Percentiles rank a stretch among this genome's conserved stretches.
phyloP scores from a whole-genome alignment of 2,888 invertebrate genomes.

The Coelopa pilipes region DNA sequence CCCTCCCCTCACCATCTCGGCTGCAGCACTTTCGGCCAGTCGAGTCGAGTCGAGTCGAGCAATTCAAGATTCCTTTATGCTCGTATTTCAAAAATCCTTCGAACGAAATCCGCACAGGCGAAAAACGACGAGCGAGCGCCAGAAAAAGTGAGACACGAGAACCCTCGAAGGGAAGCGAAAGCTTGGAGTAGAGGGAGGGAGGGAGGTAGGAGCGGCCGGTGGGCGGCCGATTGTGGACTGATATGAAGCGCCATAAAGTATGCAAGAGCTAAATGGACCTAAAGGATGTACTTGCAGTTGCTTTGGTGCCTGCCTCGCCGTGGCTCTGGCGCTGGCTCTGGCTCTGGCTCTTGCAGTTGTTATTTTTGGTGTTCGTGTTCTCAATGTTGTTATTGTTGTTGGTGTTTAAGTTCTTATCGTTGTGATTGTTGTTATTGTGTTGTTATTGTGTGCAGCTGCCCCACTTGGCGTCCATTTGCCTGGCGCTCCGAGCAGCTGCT shows the following conservation, averaged over 20 bases:
- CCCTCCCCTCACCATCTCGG: not conserved
- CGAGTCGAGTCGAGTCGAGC: too few species aligned
- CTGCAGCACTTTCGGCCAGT: not conserved
- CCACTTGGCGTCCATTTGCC: not conserved
- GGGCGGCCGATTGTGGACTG: too few species aligned
- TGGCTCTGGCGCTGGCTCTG: not conserved
- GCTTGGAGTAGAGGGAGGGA: not conserved
- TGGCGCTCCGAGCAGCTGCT: not conserved
- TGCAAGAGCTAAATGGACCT: slow-evolving; percentile 41
- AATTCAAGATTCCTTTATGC: slow-evolving; percentile 21
- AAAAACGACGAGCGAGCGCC: slow-evolving; percentile 5
- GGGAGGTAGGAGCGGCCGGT: too few species aligned
- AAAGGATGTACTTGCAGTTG: slow-evolving; percentile 29
- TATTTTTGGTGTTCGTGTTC: not conserved
- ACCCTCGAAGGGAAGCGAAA: not conserved
- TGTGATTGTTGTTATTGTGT: not conserved
- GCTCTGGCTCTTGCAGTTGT: not conserved
- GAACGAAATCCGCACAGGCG: not conserved
- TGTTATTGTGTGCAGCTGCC: not conserved
- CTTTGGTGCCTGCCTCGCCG: slow-evolving; percentile 4
- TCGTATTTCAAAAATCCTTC: slow-evolving; percentile 27
- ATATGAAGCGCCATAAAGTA: slow-evolving; percentile 40
- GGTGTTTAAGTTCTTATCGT: not conserved
- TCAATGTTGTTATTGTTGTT: not conserved
- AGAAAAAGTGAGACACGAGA: slow-evolving; percentile 4